phyloP scores from a whole-genome alignment of 1,140 invertebrate species.

The Agraylea sexmaculata region DNA sequence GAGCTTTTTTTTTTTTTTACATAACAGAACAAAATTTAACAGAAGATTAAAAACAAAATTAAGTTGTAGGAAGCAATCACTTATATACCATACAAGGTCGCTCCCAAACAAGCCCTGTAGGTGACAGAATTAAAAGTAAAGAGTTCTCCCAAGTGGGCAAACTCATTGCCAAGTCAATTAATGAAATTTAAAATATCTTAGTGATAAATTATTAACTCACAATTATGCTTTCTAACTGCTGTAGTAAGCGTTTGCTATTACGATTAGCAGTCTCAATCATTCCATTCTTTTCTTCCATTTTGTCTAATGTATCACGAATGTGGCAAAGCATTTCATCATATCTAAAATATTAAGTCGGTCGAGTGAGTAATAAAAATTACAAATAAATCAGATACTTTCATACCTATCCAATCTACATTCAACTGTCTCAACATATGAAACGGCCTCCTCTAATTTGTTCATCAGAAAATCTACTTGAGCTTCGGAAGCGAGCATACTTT shows the following conservation, averaged over 20 bases:
- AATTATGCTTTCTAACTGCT: constrained; percentile 70
- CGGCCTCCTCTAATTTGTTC: constrained; percentile 69
- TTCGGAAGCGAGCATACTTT: constrained; percentile 74
- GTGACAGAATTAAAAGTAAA: too few relatives aligned
- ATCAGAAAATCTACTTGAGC: constrained; percentile 74
- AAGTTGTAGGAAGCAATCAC: constrained; percentile 1
- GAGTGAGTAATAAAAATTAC: background rate
- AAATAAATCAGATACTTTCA: background rate
- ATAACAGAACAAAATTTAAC: constrained; percentile 13
- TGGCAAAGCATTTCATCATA: constrained; percentile 73
- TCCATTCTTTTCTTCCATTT: constrained; percentile 86
- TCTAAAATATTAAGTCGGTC: constrained; percentile 16
- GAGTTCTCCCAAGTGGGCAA: too few relatives aligned
- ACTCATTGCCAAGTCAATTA: too few relatives aligned
- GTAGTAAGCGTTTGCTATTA: constrained; percentile 69
- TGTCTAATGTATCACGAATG: constrained; percentile 73
- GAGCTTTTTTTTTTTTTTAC: too few relatives aligned
- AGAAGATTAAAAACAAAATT: constrained; percentile 12
- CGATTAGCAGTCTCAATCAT: constrained; percentile 76
- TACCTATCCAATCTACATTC: constrained; percentile 54
- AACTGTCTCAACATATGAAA: constrained; percentile 63
- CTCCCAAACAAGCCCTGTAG: background rate
- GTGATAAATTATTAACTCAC: constrained; percentile 40
- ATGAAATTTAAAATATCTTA: too few relatives aligned
- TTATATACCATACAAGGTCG: background rate